Base-by-base conservation (phyloP, 2,797 vertebrate genomes). In the Syncerus caffer region DNA sequence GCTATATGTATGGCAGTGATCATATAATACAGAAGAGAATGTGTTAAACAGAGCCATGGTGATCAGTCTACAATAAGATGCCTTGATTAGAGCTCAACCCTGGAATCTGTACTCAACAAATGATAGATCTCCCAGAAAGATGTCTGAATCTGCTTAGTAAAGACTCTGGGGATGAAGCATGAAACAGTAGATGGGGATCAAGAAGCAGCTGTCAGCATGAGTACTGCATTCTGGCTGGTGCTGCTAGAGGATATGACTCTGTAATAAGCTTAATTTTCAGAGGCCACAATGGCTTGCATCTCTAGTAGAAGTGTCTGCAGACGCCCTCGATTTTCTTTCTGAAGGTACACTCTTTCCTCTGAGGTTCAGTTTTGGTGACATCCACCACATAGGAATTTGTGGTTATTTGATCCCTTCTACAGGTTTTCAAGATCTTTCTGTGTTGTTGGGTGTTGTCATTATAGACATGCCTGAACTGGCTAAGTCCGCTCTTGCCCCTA, bases 311-410 rank as follows among this genome's bases (percentile, higher is more conserved):
- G 7, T 19, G 23, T 80, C 11, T 74, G 8, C 1, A 80, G 7
- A 45, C 84, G 14, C 10, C 4, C 58, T 58, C 13, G 29, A 7
- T 93, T 76, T 53, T 83, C 31, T 55, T 21, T 25, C 99, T 99
- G 98, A 99, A 99, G 97, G 99, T 99, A 0, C 99, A 99, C 78
- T 31, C 2, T 51, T 84, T 10, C 4, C 4, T 64, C 15, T 78
- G 50, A 82, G 67, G 42, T 67, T 78, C 71, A 79, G 15, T n/a
- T 57, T 38, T 89, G 12, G 11, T 89, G 57, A 50, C 27, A 79
- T 3, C 21, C 98, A 82, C 99, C 15, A 10, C 76, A 79, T 13
- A n/a, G 99, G 99, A 99, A 99, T 98, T 99, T 99, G 97, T 99
- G 99, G 98, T 99, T 99, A 99, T 99, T 99, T 97, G 99, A 98